Base-by-base conservation (phyloP, 2,797 vertebrate species). In the Oryzias sinensis region DNA sequence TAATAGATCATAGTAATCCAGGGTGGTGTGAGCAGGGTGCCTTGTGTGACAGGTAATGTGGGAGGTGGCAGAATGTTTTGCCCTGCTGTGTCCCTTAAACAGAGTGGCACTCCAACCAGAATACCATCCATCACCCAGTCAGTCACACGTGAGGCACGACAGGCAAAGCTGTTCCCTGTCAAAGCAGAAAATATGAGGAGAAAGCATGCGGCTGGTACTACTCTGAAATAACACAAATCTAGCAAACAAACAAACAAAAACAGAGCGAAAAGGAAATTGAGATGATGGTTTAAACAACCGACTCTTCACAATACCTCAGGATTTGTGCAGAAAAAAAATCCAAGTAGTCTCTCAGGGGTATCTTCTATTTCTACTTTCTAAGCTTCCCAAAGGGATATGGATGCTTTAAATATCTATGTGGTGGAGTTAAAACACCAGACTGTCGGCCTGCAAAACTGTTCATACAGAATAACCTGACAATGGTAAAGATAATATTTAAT, bases 81-180 rank as follows among this genome's bases (percentile, higher is more conserved):
- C 66, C 76, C 74, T 41, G 29, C 76, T 74, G 83, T 55, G 73
- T 18, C 54, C 74, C 77, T 83, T 81, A 82, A 87, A 83, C 68
- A 74, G 75, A 86, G 74, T 59, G 58, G 49, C 57, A 77, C 82
- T 70, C 80, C 71, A 82, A 81, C 76, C 82, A 68, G 76, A 81
- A 79, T 74, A 65, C 71, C 78, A 87, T 88, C 77, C 73, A 81
- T 89, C 85, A 87, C 59, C 5, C 66, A 83, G 71, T 71, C 82
- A 84, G 68, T 80, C 86, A 82, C 86, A 76, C 83, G 72, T 78
- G 70, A 69, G 85, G 86, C 81, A 80, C 76, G 85, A 85, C 85
- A 87, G 59, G 71, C 59, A 24, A 84, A 85, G 84, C 67, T 53
- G 59, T 68, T 82, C 65, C 59, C 70, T 81, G 83, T 81, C 82